Evolutionary conservation across 2,888 invertebrate species (phyloP).

Genomic region (Alsophila aescularia): DNA sequence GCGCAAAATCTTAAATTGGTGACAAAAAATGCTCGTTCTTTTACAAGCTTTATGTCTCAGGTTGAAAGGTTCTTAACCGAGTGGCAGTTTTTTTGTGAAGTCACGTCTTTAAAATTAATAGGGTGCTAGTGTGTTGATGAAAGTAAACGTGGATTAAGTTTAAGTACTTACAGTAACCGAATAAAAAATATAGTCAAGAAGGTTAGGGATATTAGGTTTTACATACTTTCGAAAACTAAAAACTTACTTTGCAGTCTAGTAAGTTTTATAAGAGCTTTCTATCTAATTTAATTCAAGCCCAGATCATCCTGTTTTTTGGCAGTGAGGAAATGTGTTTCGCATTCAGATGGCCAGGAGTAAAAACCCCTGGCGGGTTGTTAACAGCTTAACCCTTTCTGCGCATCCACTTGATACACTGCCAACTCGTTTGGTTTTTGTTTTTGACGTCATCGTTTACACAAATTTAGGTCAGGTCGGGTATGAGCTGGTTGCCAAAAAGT

Average conservation of each 20-base stretch:
- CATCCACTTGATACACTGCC: slow-evolving; percentile 33
- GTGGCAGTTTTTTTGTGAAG: slow-evolving; percentile 1
- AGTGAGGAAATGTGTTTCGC: no score
- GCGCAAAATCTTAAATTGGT: slow-evolving; percentile 21
- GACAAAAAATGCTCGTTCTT: not conserved
- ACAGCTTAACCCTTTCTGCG: slow-evolving; percentile 23
- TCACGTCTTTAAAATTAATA: not conserved
- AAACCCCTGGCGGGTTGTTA: not conserved
- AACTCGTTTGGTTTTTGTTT: slow-evolving; percentile 14
- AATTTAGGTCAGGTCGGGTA: slow-evolving; percentile 1
- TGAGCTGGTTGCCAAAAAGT: not conserved
- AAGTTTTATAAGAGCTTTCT: no score
- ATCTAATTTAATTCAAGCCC: no score
- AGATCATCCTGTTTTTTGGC: no score
- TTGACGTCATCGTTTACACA: slow-evolving; percentile 5
- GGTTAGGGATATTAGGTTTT: not conserved
- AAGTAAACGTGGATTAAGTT: slow-evolving; percentile 31
- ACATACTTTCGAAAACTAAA: no score
- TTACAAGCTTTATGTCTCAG: slow-evolving; percentile 9
- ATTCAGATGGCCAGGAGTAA: not conserved
- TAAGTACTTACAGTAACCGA: slow-evolving; percentile 21
- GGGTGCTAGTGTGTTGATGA: slow-evolving; percentile 20
- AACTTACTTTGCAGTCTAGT: no score
- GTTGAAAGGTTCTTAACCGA: not conserved
- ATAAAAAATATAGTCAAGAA: not conserved